A percentile compares a stretch with the other conserved stretches of the same genome.
Evolutionary conservation across 2,888 invertebrate species (phyloP).

Genomic region (Phyllotreta striolata): DNA sequence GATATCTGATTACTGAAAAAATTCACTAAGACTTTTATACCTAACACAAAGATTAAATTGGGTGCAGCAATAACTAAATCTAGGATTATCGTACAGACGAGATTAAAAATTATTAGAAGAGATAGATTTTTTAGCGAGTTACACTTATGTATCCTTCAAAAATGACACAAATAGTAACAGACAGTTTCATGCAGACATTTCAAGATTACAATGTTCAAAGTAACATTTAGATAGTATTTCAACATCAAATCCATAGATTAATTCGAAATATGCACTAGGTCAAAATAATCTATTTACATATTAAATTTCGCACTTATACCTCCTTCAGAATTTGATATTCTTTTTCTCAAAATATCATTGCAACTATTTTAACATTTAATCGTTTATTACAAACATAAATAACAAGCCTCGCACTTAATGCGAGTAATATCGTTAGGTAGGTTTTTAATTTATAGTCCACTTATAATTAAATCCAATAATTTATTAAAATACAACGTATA

Average conservation of each 20-base stretch:
- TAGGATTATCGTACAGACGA: conserved; percentile 26
- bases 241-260: conserved; percentile 17
- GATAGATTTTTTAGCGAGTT: conserved; percentile 28
- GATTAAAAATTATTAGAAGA: conserved; percentile 34
- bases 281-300: not conserved
- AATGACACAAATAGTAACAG: conserved; percentile 17
- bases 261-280: conserved; percentile 7
- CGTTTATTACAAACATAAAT: too few relatives aligned
- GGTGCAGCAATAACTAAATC: conserved; percentile 32
- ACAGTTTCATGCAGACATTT: conserved; percentile 15
- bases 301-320: too few relatives aligned
- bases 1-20: too few relatives aligned
- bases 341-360: too few relatives aligned
- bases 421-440: too few relatives aligned
- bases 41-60: conserved; percentile 4
- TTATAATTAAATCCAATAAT: too few relatives aligned
- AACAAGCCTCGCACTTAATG: too few relatives aligned
- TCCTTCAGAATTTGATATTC: too few relatives aligned
- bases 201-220: conserved; percentile 24
- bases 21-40: conserved; percentile 7
- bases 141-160: conserved; percentile 18
- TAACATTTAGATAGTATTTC: conserved; percentile 27
- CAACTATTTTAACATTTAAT: too few relatives aligned
- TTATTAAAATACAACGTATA: too few relatives aligned
- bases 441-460: too few relatives aligned